Conservation (phyloP, 2,113 vertebrate genomes). For the Bolborhynchus lineola region DNA sequence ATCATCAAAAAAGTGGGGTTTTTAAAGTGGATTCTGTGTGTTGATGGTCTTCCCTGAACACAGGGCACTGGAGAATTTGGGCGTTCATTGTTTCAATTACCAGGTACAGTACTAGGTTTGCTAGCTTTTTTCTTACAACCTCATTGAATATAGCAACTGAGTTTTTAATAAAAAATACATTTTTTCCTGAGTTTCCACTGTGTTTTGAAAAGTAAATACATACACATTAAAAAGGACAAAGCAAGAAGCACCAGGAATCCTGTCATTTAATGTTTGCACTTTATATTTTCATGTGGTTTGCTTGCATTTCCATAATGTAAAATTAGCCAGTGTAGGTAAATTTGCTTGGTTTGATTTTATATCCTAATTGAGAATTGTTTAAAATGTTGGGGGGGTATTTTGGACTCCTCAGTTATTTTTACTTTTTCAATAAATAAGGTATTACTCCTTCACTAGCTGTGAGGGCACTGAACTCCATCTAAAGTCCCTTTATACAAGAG, state of each 20-base stretch:
- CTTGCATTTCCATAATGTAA: neutral
- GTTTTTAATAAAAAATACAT: neutral
- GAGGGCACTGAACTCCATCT: neutral
- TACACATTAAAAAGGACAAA: neutral
- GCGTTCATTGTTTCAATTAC: neutral
- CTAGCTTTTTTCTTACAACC: neutral
- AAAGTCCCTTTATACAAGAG: neutral
- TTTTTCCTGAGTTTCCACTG: neutral
- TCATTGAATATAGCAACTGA: neutral
- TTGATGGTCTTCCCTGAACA: neutral
- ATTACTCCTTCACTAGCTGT: neutral
- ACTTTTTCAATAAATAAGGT: neutral
- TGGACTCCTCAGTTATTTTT: neutral
- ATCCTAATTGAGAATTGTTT: neutral
- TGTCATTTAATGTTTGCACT: neutral
- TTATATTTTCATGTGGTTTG: neutral
- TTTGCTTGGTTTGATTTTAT: neutral
- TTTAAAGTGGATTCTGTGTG: neutral
- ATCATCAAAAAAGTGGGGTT: neutral
- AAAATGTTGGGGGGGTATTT: neutral
- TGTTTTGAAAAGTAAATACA: neutral
- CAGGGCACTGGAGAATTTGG: neutral
- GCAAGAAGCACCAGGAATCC: neutral
- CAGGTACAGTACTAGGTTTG: neutral
- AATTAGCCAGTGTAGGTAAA: neutral